Conservation (phyloP, 2,888 invertebrate genomes). For the Beris morrisii region DNA sequence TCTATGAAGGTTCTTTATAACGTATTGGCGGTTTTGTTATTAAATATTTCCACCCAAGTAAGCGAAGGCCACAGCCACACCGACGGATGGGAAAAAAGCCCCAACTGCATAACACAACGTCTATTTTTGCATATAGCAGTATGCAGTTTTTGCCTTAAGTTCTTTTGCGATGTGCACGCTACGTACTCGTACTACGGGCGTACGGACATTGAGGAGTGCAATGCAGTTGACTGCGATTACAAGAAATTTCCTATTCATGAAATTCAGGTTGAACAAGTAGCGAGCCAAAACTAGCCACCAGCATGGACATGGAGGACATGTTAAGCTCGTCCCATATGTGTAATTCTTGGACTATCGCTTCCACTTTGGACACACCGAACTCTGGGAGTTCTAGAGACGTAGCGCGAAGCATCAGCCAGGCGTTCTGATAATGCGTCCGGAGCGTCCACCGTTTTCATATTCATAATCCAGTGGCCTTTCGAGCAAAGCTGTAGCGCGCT, state of each 20-base stretch:
- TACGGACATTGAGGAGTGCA: constrained; percentile 17
- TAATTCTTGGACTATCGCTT: no score
- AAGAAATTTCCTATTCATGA: constrained; percentile 30
- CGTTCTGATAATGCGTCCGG: no score
- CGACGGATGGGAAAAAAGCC: not conserved
- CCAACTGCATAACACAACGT: constrained; percentile 6
- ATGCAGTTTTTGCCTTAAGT: constrained; percentile 3
- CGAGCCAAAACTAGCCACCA: constrained; percentile 9
- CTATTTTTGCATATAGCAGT: constrained; percentile 27
- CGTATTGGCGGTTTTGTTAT: constrained; percentile 15
- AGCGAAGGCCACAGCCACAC: constrained; percentile 17
- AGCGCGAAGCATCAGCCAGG: no score
- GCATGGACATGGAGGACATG: constrained; percentile 1
- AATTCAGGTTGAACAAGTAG: not conserved
- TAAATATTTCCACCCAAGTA: constrained; percentile 30
- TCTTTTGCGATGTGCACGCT: constrained; percentile 6
- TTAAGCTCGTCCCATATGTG: no score
- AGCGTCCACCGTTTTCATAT: no score
- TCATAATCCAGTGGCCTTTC: no score
- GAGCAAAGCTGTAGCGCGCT: no score
- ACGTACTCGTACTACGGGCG: not conserved
- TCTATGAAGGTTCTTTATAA: not conserved
- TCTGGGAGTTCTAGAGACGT: no score
- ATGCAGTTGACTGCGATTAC: constrained; percentile 19
- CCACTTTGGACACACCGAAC: no score